Base-by-base conservation (phyloP, 2,113 vertebrate genomes). In the Phyllostomus hastatus region DNA sequence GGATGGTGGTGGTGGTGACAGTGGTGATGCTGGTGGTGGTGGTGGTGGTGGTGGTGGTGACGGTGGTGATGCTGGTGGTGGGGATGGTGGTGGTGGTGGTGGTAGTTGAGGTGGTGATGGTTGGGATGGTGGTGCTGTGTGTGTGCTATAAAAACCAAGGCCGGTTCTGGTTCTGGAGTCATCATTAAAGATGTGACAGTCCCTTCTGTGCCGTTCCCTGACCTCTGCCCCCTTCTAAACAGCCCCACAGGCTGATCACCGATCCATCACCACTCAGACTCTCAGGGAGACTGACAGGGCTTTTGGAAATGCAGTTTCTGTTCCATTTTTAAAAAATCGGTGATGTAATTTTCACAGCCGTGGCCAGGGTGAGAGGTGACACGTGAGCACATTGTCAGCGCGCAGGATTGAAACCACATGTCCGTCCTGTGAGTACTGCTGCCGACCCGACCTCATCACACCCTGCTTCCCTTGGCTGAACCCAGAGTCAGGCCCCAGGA, bases 351-450 rank as follows among this genome's bases (percentile, higher is more conserved):
- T 78, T 73, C 84, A 54, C 46, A 80, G 38, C 70, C 69, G 24
- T 81, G 92, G 67, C 82, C 88, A 5, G 75, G 7, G 7, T 28
- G 8, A 90, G 41, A 69, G 52, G 38, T 64, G 43, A 75, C n/a
- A 28, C n/a, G 10, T 7, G 67, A 79, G 69, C 48, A 69, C 57
- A 54, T 54, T 52, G 26, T 73, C 72, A 95, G 75, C 80, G 41
- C 15, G 5, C 52, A 67, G 86, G 50, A 95, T 91, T 94, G 81
- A 88, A 96, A 81, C 69, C 96, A 97, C 90, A 90, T 82, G 86
- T 41, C 10, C 38, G 16, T 4, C 17, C 70, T 14, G 0, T 41
- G 88, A 81, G 22, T 26, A 19, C 38, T 19, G 9, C 78, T 16
- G 54, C 22, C 2, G 54, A 4, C 31, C 4, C 4, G 79, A 59